Evolutionary conservation across 2,797 vertebrate species (phyloP).

Genomic region (Philypnodon macrostomus): DNA sequence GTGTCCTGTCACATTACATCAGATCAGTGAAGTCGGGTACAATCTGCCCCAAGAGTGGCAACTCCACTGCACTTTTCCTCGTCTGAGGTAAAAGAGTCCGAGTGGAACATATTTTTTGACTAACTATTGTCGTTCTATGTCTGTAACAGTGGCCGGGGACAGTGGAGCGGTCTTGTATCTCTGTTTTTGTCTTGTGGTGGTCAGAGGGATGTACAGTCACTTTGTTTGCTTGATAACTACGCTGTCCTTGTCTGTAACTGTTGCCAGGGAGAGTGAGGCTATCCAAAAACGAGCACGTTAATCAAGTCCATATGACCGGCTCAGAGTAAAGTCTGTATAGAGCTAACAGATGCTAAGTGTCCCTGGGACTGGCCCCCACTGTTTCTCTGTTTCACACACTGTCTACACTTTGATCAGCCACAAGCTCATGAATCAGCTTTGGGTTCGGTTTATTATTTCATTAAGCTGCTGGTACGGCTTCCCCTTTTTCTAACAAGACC

Average conservation of each 20-base stretch:
- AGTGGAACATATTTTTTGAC: too few species aligned
- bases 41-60: too few species aligned
- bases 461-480: constrained; percentile 36
- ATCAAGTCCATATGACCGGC: constrained; percentile 78
- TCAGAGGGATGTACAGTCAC: constrained; percentile 39
- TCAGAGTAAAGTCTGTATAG: constrained; percentile 69
- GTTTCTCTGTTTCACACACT: constrained; percentile 11
- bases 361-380: constrained; percentile 47
- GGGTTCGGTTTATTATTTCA: constrained; percentile 58
- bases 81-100: too few species aligned
- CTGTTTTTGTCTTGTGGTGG: constrained; percentile 43
- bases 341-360: constrained; percentile 71
- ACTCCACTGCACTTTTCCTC: too few species aligned
- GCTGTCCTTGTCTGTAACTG: constrained; percentile 66
- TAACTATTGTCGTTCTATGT: too few species aligned
- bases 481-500: constrained; percentile 50
- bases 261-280: constrained; percentile 62
- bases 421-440: constrained; percentile 62
- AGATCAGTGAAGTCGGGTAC: too few species aligned
- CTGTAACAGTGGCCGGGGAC: too few species aligned
- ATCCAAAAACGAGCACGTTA: constrained; percentile 64
- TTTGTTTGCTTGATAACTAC: constrained; percentile 50
- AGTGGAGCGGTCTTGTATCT: too few species aligned
- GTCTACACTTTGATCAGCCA: constrained; percentile 58
- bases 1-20: too few species aligned